Evolutionary conservation across 1,140 invertebrate species (phyloP).

Genomic region (Ylistrum balloti): DNA sequence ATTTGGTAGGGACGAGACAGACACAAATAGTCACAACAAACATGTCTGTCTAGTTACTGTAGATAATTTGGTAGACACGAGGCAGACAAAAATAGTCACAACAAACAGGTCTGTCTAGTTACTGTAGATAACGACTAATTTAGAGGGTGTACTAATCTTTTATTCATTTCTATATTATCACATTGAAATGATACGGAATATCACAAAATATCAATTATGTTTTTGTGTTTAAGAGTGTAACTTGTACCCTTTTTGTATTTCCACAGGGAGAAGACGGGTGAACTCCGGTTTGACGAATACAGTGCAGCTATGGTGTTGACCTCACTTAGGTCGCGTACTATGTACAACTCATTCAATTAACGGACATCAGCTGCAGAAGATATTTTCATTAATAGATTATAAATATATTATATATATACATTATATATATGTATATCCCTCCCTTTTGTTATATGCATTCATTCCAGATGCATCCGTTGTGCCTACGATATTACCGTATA

Average conservation of each 20-base stretch:
- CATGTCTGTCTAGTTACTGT: no score
- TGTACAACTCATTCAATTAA: background rate
- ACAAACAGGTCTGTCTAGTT: no score
- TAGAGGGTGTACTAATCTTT: no score
- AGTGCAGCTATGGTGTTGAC: background rate
- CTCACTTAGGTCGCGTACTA: background rate
- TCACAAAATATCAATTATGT: no score
- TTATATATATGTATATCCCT: background rate
- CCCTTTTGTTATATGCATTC: background rate
- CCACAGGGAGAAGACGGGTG: background rate
- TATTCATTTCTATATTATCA: no score
- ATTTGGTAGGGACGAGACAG: no score
- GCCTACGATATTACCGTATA: background rate
- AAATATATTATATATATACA: background rate
- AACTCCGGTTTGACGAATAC: background rate
- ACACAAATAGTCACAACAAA: no score
- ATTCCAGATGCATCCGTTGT: background rate
- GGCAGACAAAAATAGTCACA: no score
- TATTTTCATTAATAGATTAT: constrained; percentile 15
- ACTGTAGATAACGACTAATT: no score
- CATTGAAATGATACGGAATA: no score
- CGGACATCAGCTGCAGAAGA: background rate
- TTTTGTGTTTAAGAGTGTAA: no score
- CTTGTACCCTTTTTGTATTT: background rate
- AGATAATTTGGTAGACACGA: no score